phyloP scores from a whole-genome alignment of 1,140 invertebrate species.

The Euschistus heros region DNA sequence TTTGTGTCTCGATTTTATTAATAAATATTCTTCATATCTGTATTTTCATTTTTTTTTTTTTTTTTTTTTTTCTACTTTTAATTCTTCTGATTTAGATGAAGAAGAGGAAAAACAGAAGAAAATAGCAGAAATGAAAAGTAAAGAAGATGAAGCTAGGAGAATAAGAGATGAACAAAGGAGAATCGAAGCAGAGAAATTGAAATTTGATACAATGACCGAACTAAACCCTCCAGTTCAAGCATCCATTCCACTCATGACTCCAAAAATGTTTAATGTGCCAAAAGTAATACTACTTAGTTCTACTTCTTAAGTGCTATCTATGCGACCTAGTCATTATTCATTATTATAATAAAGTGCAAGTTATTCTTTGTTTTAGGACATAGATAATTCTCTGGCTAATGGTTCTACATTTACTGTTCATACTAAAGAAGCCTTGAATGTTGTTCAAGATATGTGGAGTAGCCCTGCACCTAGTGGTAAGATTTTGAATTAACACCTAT shows the following conservation, averaged over 20 bases:
- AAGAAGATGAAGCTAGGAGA: constrained; percentile 3
- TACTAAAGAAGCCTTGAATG: constrained; percentile 30
- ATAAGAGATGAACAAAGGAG: not conserved
- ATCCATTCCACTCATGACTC: not conserved
- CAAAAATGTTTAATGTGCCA: constrained; percentile 3
- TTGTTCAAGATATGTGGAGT: constrained; percentile 31
- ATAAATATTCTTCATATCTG: too few species aligned
- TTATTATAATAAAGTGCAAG: not conserved
- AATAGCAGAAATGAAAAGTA: not conserved
- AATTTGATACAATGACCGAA: not conserved
- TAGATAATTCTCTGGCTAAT: not conserved
- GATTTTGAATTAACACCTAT: too few species aligned
- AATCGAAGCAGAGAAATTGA: constrained; percentile 2
- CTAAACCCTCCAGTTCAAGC: constrained; percentile 6
- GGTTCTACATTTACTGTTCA: constrained; percentile 26
- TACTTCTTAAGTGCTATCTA: not conserved
- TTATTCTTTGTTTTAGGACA: not conserved
- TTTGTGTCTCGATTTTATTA: too few species aligned
- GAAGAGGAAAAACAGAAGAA: constrained; percentile 1
- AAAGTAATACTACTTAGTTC: not conserved
- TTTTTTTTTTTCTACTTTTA: not conserved
- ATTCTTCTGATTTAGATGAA: not conserved
- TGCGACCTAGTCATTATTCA: not conserved
- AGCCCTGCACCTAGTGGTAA: constrained; percentile 26
- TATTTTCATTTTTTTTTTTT: not conserved